Conservation (phyloP, 2,113 vertebrate species). For the Progne subis region DNA sequence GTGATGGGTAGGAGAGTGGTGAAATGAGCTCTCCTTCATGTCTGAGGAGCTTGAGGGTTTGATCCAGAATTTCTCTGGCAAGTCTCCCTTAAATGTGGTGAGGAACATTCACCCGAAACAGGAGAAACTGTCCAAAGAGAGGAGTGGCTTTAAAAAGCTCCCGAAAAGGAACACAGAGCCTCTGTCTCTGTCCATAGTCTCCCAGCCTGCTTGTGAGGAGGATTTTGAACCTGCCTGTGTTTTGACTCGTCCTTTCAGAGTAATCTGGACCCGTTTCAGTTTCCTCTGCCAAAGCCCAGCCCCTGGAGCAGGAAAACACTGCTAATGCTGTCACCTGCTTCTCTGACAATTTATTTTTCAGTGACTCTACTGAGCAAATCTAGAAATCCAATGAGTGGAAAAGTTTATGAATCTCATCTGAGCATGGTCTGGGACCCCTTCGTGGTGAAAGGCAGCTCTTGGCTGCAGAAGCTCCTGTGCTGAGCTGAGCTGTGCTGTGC, state of each 20-base stretch:
- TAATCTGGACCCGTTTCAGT: neutral
- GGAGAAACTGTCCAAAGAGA: neutral
- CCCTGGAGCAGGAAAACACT: neutral
- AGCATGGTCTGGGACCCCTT: neutral
- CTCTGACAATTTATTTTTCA: neutral
- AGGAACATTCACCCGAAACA: neutral
- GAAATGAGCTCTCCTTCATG: neutral
- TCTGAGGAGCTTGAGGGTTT: neutral
- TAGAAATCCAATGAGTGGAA: neutral
- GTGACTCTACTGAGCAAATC: neutral
- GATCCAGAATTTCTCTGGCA: neutral
- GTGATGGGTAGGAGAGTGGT: neutral
- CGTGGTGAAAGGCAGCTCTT: neutral
- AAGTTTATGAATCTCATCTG: neutral
- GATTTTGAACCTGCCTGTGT: neutral
- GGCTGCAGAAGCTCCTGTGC: neutral
- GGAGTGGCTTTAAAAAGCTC: neutral
- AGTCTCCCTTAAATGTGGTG: neutral
- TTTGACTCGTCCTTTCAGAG: neutral
- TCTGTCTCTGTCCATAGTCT: neutral
- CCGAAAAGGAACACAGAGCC: fast-evolving
- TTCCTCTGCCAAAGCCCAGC: neutral
- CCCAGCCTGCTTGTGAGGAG: neutral
- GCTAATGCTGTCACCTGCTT: neutral
- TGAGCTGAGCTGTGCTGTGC: neutral